Evolutionary conservation across 2,797 vertebrate genomes (phyloP).

Genomic region (Parauchenoglanis punctatus): DNA sequence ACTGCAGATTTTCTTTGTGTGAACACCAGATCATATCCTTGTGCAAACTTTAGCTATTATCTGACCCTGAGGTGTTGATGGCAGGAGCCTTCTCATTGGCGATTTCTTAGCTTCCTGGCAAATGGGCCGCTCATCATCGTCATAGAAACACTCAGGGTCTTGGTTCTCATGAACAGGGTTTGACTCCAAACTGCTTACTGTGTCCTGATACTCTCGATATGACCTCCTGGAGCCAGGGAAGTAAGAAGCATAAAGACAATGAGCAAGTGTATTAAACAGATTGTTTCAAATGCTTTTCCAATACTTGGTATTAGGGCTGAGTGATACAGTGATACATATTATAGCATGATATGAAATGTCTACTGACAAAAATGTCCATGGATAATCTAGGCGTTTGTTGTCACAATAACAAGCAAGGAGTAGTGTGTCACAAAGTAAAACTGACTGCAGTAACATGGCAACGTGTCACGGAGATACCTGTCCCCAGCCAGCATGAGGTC

Average conservation of each 20-base stretch:
- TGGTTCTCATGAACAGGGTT: constrained; percentile 77
- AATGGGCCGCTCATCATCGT: constrained; percentile 84
- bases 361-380: neutral
- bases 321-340: neutral
- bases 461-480: constrained; percentile 74
- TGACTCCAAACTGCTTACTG: constrained; percentile 75
- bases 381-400: neutral
- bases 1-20: neutral
- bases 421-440: neutral
- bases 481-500: constrained; percentile 82
- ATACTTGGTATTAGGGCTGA: neutral
- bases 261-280: neutral
- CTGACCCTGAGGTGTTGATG: constrained; percentile 88
- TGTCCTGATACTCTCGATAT: constrained; percentile 69
- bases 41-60: neutral
- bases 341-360: neutral
- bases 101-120: constrained; percentile 81
- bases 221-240: constrained; percentile 69
- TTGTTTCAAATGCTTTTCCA: neutral
- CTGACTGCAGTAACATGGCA: neutral
- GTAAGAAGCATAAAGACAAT: neutral
- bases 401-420: neutral
- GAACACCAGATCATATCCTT: neutral
- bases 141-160: constrained; percentile 78
- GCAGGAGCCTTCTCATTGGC: constrained; percentile 85